These are phyloP conservation scores for Syncerus caffer DNA, from an alignment of 2,797 vertebrate genomes.

Conservation along the genomic window DNA sequence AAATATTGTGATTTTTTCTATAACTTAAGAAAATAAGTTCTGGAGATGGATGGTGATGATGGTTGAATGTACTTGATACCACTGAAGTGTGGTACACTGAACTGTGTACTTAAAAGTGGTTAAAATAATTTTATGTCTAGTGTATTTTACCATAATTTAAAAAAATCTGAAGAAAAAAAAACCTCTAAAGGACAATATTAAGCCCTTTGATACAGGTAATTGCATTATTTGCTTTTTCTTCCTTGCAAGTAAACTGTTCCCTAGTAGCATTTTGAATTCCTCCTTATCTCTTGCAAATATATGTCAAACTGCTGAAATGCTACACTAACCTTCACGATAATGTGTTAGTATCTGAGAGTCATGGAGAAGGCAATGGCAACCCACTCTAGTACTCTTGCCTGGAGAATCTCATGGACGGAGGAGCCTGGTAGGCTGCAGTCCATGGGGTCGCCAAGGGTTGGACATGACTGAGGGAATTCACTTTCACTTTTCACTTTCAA, in stretches of 20 bases:
- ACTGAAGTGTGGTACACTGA: background rate
- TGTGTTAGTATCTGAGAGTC: background rate
- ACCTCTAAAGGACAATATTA: background rate
- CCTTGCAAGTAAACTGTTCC: background rate
- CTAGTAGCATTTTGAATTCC: background rate
- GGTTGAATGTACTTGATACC: background rate
- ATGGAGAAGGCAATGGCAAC: no score
- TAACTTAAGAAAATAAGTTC: background rate
- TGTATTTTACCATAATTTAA: background rate
- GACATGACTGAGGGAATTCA: no score
- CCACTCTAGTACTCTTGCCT: no score
- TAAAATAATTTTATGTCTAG: background rate
- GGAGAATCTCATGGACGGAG: no score
- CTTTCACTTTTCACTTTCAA: no score
- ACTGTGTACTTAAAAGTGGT: background rate
- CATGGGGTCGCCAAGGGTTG: accelerated
- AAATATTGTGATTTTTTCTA: background rate
- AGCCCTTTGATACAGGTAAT: background rate
- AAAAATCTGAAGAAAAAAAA: background rate
- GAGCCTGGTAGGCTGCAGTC: no score
- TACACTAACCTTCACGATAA: background rate
- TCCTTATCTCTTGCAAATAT: background rate
- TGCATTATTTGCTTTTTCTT: background rate
- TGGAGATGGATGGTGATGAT: background rate
- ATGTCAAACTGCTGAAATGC: background rate